Conservation (phyloP, 2,888 invertebrate genomes). For the Lucinisca nassula region DNA sequence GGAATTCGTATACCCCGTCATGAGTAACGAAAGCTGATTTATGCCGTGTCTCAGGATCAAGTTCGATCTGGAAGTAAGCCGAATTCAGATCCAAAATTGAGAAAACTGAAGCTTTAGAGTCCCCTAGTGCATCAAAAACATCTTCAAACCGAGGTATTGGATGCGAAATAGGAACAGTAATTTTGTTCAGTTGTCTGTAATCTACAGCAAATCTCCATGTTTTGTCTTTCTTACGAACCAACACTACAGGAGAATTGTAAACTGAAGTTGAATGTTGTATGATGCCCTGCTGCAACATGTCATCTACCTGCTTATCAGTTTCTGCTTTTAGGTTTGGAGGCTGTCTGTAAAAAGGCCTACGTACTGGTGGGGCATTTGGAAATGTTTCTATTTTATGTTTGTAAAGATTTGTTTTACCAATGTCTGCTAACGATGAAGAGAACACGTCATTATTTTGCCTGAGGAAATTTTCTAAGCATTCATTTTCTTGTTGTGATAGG, state of each 20-base stretch:
- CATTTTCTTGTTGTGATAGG: not conserved
- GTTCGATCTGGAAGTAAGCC: slow-evolving; percentile 58
- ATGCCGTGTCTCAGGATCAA: slow-evolving; percentile 64
- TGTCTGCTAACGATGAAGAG: not conserved
- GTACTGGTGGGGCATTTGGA: slow-evolving; percentile 39
- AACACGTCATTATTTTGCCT: not conserved
- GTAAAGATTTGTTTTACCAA: slow-evolving; percentile 12
- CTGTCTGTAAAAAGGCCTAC: slow-evolving; percentile 1
- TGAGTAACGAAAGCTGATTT: slow-evolving; percentile 71
- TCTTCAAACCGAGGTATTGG: slow-evolving; percentile 64
- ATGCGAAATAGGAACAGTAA: slow-evolving; percentile 64
- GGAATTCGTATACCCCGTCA: slow-evolving; percentile 59
- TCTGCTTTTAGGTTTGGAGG: slow-evolving; percentile 9
- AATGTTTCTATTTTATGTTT: slow-evolving; percentile 50
- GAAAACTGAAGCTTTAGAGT: slow-evolving; percentile 54
- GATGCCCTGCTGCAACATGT: slow-evolving; percentile 32
- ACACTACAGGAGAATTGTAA: slow-evolving; percentile 59
- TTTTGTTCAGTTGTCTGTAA: slow-evolving; percentile 61
- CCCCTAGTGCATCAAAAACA: slow-evolving; percentile 60
- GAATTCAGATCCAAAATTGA: slow-evolving; percentile 56
- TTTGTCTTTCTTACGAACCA: slow-evolving; percentile 56
- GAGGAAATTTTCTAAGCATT: not conserved
- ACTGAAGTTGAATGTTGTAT: slow-evolving; percentile 50
- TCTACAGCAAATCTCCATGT: slow-evolving; percentile 64
- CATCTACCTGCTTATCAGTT: slow-evolving; percentile 15